Evolutionary conservation across 1,140 invertebrate species (phyloP), one percentile per base, ranked within the genome.

Genomic region (Aradophagus sp.): DNA sequence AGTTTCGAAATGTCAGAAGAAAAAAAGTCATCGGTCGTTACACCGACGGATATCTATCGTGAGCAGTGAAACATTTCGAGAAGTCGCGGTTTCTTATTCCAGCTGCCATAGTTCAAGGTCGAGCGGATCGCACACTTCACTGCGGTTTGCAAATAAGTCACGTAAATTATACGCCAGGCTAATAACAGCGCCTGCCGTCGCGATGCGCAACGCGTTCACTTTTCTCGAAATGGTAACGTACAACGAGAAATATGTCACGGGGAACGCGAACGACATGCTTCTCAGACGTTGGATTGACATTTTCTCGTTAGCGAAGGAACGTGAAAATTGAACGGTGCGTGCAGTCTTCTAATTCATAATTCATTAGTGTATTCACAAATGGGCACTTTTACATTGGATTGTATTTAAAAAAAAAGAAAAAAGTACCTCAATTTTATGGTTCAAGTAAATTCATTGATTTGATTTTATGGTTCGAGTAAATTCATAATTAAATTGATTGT

Each of bases 21-120:
- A n/a, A n/a, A n/a, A n/a, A n/a, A n/a, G n/a, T n/a, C n/a, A n/a
- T n/a, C n/a, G n/a, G n/a, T n/a, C n/a, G n/a, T n/a, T n/a, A n/a
- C n/a, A n/a, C n/a, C n/a, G n/a, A n/a, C n/a, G n/a, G n/a, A n/a
- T n/a, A 23, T 8, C 20, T 8, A 8, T 23, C 20, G 93, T 95
- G 81, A 82, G 71, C 67, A 29, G 27, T 13, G 17, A 31, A 11
- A 5, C n/a, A 3, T 31, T 61, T 65, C 47, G 32, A 71, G 17
- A 36, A 56, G 55, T 42, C 52, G 45, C 38, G 45, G 52, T 53
- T 62, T 67, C 53, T 67, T 52, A 44, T 56, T 67, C 44, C 47
- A 72, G 14, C 53, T 62, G 59, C 34, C 45, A 63, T 63, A 67
- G 70, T 73, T 67, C 63, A 73, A 67, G 70, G 63, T 73, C 63